Base-by-base conservation (phyloP, 2,113 vertebrate genomes). In the Oncorhynchus tshawytscha region DNA sequence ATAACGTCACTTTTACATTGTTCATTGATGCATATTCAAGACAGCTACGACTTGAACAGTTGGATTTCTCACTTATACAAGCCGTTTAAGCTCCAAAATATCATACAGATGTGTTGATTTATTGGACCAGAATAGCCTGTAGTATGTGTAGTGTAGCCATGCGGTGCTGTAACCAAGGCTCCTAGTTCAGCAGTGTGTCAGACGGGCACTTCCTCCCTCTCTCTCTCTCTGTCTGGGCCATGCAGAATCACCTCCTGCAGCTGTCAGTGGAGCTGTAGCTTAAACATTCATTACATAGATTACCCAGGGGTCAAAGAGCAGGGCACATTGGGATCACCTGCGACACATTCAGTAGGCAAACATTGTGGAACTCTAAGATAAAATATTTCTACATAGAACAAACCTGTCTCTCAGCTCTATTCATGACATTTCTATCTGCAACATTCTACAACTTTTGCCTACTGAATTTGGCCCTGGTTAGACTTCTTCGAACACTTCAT, bases 141-240 rank as follows among this genome's bases (percentile, higher is more conserved):
- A 12, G 16, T 18, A 4, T 18, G 49, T 20, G 22, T 71, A 25
- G 6, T 59, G 15, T 9, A 39, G 39, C 39, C 16, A 31, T 15
- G 16, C 25, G 49, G 45, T n/a, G 22, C 2, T 29, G 25, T 72
- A 57, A 29, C n/a, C 18, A 15, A 15, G 27, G 69, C 22, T 72
- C 18, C 59, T 57, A 27, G 16, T 11, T 66, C 72, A 12, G 24
- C 27, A 51, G 60, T 16, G 76, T 59, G 51, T 66, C 66, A 77
- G 45, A 64, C 82, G 71, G 27, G 2, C 74, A 39, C 39, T 39
- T 39, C 39, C 39, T 9, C 39, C 79, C 74, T 68, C 34, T 39
- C 34, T 27, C 82, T 75, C 66, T 73, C 34, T 68, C 83, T 80
- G 81, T 76, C 66, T 75, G 64, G 67, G 54, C 77, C 39, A 39